phyloP scores from a whole-genome alignment of 53 echinoderm and acorn worm genomes.

The Actinopyga echinites region DNA sequence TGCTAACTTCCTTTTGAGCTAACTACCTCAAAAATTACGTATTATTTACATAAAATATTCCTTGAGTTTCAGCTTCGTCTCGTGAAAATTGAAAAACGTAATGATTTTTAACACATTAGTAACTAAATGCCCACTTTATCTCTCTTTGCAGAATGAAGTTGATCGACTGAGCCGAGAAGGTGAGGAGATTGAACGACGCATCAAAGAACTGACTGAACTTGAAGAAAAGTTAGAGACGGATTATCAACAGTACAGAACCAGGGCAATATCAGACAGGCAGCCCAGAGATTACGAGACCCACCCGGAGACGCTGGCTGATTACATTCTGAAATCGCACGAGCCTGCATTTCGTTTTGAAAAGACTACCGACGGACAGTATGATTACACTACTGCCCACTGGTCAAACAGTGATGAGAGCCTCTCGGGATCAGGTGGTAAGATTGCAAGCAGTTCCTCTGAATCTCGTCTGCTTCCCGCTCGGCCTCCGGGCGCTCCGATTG shows the following conservation, averaged over 20 bases:
- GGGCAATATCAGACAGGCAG: background rate
- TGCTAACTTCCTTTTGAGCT: no score
- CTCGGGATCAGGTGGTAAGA: constrained; percentile 9
- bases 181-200: constrained; percentile 85
- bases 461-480: constrained; percentile 18
- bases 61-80: no score
- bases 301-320: constrained; percentile 29
- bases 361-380: constrained; percentile 38
- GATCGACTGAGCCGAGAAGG: constrained; percentile 90
- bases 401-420: constrained; percentile 33
- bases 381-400: constrained; percentile 27
- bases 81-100: no score
- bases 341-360: constrained; percentile 10
- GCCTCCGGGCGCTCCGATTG: background rate
- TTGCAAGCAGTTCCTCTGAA: constrained; percentile 15
- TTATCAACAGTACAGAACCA: constrained; percentile 51
- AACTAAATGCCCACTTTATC: background rate
- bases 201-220: constrained; percentile 76
- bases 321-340: constrained; percentile 26
- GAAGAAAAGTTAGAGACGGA: constrained; percentile 40
- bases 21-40: no score
- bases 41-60: no score
- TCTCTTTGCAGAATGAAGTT: constrained; percentile 57
- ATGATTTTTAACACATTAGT: no score
- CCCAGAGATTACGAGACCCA: background rate